phyloP scores from a whole-genome alignment of 2,888 invertebrate species.

The Metellina segmentata region DNA sequence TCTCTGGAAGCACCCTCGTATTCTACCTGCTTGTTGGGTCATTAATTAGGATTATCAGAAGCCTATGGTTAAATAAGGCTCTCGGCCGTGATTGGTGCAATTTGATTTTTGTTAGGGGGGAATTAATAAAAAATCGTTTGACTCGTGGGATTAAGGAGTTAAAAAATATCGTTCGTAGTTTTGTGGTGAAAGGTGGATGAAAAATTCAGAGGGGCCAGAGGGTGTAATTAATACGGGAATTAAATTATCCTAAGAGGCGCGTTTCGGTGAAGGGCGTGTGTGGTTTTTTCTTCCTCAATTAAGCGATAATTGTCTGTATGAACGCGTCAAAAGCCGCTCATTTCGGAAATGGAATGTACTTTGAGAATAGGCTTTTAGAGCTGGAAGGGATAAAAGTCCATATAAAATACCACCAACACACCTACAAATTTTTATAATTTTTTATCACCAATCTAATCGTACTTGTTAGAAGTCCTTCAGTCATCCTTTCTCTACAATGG shows the following conservation, averaged over 20 bases:
- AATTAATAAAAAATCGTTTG: slow-evolving; percentile 35
- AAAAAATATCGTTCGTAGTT: neutral
- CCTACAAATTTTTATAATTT: neutral
- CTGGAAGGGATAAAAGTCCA: too few species aligned
- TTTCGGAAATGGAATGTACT: neutral
- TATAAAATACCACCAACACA: too few species aligned
- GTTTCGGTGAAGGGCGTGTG: neutral
- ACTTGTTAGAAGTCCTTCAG: too few species aligned
- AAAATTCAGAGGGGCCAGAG: neutral
- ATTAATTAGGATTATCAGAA: slow-evolving; percentile 69
- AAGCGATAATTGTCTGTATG: neutral
- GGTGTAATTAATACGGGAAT: neutral
- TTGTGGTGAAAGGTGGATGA: neutral
- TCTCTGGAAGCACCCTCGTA: slow-evolving; percentile 33
- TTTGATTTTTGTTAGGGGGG: slow-evolving; percentile 45
- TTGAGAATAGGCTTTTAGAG: too few species aligned
- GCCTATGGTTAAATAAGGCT: slow-evolving; percentile 66
- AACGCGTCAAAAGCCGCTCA: neutral
- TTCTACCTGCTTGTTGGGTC: slow-evolving; percentile 44
- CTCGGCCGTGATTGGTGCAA: slow-evolving; percentile 31
- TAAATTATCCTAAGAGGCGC: neutral
- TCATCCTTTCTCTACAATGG: too few species aligned
- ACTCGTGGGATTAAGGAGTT: slow-evolving; percentile 15
- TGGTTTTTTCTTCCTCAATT: neutral
- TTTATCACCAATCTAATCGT: neutral